phyloP scores from a whole-genome alignment of 2,888 invertebrate genomes.

The Folsomia candida region DNA sequence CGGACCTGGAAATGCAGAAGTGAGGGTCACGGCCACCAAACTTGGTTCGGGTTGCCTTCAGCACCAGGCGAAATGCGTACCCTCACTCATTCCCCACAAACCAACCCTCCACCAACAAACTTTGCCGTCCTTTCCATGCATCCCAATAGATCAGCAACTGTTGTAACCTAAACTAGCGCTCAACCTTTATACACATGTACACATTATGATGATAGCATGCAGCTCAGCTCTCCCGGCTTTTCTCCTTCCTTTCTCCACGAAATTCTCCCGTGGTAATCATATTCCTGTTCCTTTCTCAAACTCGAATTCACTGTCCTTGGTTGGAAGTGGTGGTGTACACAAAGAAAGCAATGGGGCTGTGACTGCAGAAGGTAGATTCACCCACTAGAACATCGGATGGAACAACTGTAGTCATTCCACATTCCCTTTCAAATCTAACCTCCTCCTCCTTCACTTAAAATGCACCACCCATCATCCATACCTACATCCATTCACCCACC shows the following conservation, averaged over 20 bases:
- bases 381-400: no score
- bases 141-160: background rate
- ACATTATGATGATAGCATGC: background rate
- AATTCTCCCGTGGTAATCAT: background rate
- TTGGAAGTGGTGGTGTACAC: background rate
- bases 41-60: background rate
- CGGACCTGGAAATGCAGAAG: background rate
- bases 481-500: no score
- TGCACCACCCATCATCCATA: no score
- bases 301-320: background rate
- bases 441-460: no score
- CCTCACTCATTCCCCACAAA: background rate
- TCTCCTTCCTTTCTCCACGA: constrained; percentile 1
- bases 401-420: background rate
- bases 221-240: constrained; percentile 1
- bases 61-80: background rate
- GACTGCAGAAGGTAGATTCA: background rate
- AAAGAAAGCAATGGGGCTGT: background rate
- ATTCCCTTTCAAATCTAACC: background rate
- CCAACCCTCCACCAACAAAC: background rate
- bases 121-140: background rate
- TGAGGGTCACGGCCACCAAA: constrained; percentile 6
- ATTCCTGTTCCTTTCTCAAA: constrained; percentile 13
- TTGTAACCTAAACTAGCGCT: background rate
- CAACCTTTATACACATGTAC: background rate